Evolutionary conservation across 2,888 invertebrate genomes (phyloP).

Genomic region (Limenitis camilla): DNA sequence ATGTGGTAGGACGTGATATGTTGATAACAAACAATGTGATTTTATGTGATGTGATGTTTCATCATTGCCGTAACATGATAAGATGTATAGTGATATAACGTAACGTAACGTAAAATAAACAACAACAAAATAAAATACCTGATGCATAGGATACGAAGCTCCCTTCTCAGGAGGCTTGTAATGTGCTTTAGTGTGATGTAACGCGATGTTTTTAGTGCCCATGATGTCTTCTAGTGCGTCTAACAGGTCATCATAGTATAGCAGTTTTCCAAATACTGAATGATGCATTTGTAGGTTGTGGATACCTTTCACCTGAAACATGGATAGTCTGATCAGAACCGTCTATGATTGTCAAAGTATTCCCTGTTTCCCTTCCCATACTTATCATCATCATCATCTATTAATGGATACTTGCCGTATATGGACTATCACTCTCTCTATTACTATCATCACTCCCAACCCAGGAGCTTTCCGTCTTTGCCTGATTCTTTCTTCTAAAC

Average conservation of each 20-base stretch:
- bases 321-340: background rate
- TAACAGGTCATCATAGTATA: conserved; percentile 63
- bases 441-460: conserved; percentile 57
- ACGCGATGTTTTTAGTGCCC: conserved; percentile 67
- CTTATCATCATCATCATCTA: too few relatives aligned
- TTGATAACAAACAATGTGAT: too few relatives aligned
- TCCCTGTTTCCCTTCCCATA: too few relatives aligned
- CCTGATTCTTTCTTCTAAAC: conserved; percentile 63
- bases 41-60: too few relatives aligned
- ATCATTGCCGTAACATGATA: too few relatives aligned
- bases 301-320: conserved; percentile 70
- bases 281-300: conserved; percentile 76
- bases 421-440: conserved; percentile 35
- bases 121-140: conserved; percentile 37
- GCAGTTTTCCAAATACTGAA: conserved; percentile 60
- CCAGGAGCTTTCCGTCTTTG: conserved; percentile 73
- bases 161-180: conserved; percentile 75
- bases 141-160: conserved; percentile 76
- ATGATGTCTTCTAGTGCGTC: conserved; percentile 72
- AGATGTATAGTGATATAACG: background rate
- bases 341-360: too few relatives aligned
- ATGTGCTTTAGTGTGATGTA: conserved; percentile 78
- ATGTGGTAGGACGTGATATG: too few relatives aligned
- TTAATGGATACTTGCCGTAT: conserved; percentile 41
- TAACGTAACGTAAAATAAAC: too few relatives aligned